Evolutionary conservation across 2,113 vertebrate species (phyloP), one percentile per base, ranked within the genome.

Genomic region (Gavialis gangeticus): DNA sequence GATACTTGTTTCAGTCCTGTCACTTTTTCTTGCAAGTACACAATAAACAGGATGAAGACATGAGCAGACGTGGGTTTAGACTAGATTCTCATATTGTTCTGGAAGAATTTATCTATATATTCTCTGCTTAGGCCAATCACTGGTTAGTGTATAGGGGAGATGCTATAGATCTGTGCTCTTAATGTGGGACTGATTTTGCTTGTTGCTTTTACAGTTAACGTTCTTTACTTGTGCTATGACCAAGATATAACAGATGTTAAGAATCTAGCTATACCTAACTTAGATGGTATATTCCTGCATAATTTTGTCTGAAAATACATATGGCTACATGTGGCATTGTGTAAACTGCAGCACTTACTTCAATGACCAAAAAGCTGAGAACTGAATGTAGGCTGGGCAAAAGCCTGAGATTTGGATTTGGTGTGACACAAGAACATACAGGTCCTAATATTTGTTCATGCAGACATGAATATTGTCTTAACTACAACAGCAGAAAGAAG

Each of bases 261-360:
- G 77, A 95, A 88, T 93, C 92, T 62, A 91, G 73, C 24, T 62
- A 66, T 12, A 3, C 78, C 85, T 92, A 79, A 73, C 84, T 96
- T 87, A 80, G 86, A 94, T 88, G 37, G 76, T 67, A 91, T 94
- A 27, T 19, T 92, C 63, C 71, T 96, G 90, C 96, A 85, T 88
- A 24, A n/a, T n/a, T 78, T 81, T 95, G 82, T 84, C 75, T 58
- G 75, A 69, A 91, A 92, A 75, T 93, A 75, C 56, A 37, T 8
- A 34, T 12, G 67, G 67, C 11, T 46, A 46, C 46, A 46, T 46
- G 46, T 46, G 46, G 46, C 46, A 22, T 12, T 46, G 75, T 94
- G 67, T 77, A 79, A 87, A 89, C 95, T 92, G 73, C 85, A 95
- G 90, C 27, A 54, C 4, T 79, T 94, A 90, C 46, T 93, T 87